These are phyloP conservation scores for Drosophila auraria DNA, from an alignment of 1,140 invertebrate genomes.

Conservation along the genomic window DNA sequence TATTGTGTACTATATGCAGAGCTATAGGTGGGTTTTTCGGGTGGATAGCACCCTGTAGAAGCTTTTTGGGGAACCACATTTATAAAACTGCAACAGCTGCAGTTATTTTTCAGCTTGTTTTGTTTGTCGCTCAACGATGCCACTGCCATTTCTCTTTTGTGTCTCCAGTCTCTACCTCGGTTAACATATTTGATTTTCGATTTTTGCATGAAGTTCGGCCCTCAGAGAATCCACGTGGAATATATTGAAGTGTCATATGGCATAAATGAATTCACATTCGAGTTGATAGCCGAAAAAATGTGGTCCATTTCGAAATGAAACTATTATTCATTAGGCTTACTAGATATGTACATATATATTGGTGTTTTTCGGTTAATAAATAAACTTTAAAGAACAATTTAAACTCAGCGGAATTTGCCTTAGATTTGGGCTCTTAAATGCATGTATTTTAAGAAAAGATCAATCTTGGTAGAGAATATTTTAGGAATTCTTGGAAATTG, in stretches of 20 bases:
- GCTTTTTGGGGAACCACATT: constrained; percentile 56
- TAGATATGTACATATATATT: too few relatives aligned
- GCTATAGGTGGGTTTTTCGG: constrained; percentile 25
- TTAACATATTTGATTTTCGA: constrained; percentile 63
- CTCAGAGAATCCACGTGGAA: constrained; percentile 7
- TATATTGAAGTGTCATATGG: constrained; percentile 41
- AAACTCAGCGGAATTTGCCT: not conserved
- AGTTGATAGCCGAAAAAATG: constrained; percentile 25
- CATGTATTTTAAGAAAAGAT: not conserved
- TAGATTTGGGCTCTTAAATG: too few relatives aligned
- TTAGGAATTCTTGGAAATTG: not conserved
- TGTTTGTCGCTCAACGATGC: constrained; percentile 59
- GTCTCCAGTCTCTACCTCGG: not conserved
- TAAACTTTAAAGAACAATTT: not conserved
- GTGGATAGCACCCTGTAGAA: constrained; percentile 23
- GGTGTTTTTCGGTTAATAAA: not conserved
- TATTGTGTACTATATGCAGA: constrained; percentile 8
- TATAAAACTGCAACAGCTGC: constrained; percentile 82
- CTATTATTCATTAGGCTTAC: constrained; percentile 6
- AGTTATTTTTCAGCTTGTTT: constrained; percentile 76
- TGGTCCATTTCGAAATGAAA: constrained; percentile 9
- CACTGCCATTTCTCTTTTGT: constrained; percentile 28
- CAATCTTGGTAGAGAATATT: not conserved
- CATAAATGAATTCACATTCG: constrained; percentile 41
- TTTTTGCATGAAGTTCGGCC: constrained; percentile 25